phyloP scores from a whole-genome alignment of 1,140 invertebrate genomes.

The Tetragonula clypearis region DNA sequence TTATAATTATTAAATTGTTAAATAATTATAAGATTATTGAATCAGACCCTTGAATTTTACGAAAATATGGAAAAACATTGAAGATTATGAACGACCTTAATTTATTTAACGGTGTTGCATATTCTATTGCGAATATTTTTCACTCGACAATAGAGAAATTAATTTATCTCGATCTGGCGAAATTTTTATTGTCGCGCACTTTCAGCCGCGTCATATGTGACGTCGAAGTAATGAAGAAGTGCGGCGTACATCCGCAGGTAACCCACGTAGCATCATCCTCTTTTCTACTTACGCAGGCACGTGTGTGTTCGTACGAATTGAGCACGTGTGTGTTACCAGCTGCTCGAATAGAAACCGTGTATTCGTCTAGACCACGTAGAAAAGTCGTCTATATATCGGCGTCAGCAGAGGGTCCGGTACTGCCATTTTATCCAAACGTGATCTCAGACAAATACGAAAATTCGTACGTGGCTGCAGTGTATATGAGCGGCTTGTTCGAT shows the following conservation, averaged over 20 bases:
- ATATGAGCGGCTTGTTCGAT: constrained; percentile 59
- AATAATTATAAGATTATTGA: no score
- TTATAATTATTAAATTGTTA: no score
- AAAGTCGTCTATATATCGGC: constrained; percentile 51
- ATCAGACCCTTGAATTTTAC: no score
- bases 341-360: constrained; percentile 23
- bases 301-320: background rate
- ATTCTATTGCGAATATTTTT: constrained; percentile 6
- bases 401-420: constrained; percentile 65
- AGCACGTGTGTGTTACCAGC: constrained; percentile 32
- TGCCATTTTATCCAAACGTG: constrained; percentile 80
- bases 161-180: background rate
- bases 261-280: constrained; percentile 17
- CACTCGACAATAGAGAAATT: background rate
- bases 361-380: constrained; percentile 34
- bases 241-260: constrained; percentile 58
- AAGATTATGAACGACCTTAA: no score
- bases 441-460: constrained; percentile 78
- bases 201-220: constrained; percentile 60
- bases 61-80: no score
- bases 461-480: constrained; percentile 73
- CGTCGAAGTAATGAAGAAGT: constrained; percentile 62
- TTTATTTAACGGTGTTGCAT: no score
- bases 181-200: background rate
- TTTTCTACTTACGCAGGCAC: no score